Evolutionary conservation across 2,113 vertebrate genomes (phyloP).

Genomic region (Cacatua alba): DNA sequence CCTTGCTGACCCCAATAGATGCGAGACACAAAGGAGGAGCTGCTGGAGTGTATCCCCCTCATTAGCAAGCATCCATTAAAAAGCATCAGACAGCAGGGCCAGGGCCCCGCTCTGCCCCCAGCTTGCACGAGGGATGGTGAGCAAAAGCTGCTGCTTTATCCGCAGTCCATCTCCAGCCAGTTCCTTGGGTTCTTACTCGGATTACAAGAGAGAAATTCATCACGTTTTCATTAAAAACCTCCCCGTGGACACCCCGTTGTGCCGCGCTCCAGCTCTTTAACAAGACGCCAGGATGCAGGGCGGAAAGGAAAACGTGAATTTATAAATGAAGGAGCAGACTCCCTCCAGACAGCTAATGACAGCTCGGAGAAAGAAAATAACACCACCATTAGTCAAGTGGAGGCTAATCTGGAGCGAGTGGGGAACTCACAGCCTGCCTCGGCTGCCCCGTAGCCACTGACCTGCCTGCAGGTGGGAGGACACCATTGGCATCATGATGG

Average conservation of each 20-base stretch:
- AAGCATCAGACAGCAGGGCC: background rate
- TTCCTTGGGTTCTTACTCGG: background rate
- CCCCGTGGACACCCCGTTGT: background rate
- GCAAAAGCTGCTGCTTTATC: background rate
- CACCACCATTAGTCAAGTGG: slow-evolving; percentile 29
- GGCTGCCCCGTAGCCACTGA: background rate
- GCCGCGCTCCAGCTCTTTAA: background rate
- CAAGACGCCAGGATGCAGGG: background rate
- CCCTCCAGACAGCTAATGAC: slow-evolving; percentile 49
- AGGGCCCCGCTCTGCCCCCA: background rate
- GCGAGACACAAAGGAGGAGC: background rate
- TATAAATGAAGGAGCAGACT: background rate
- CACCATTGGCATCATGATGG: fast-evolving
- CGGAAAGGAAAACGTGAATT: background rate
- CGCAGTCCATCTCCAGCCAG: background rate
- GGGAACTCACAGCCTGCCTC: background rate
- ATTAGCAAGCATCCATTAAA: background rate
- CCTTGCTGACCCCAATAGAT: background rate
- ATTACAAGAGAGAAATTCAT: slow-evolving; percentile 33
- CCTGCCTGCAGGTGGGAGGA: background rate
- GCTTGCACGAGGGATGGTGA: fast-evolving
- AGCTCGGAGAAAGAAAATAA: background rate
- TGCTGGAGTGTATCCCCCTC: background rate
- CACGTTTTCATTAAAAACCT: slow-evolving; percentile 61
- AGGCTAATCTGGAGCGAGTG: background rate